Evolutionary conservation across 1,140 invertebrate species (phyloP), one percentile per base, ranked within the genome.

Genomic region (Daktulosphaira vitifoliae): DNA sequence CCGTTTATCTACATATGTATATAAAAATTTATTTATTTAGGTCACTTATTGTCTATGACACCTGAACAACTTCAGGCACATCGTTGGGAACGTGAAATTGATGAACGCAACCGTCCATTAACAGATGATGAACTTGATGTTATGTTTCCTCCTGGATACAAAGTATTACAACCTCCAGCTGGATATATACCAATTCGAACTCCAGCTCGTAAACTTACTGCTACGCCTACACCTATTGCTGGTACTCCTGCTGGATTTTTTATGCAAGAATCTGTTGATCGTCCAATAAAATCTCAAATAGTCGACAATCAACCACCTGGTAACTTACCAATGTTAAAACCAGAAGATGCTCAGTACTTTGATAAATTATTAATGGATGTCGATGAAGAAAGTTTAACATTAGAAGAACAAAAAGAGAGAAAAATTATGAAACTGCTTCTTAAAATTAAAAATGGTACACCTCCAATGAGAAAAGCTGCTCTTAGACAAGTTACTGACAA

Each of bases 301-400:
- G 83, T 96, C 50, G 96, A 99, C 72, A 92, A 94, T 74, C 96
- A 99, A 76, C 96, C 96, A 0, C 96, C 97, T 76, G 84, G 82
- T 37, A 97, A 99, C 79, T 78, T 99, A 56, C 96, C 97, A 16
- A 95, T 98, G 74, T 89, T 99, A 82, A 99, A 99, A 76, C 96
- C 96, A 0, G 97, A 99, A 78, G 97, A 99, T 80, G 93, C 97
- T 23, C 97, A 99, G 76, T 99, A 99, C 79, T 99, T 99, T 77
- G 96, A 99, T 75, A 99, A 99, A 79, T 78, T 99, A 26, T 77
- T 99, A 48, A 79, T 96, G 37, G 96, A 99, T 75, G 95, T 99
- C 8, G 96, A 99, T 76, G 96, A 99, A 78, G 94, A 98, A 72
- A 79, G 86, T 0, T 78, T 99, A 15, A 90, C 88, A 65, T 93